Evolutionary conservation across 2,888 invertebrate species (phyloP).

Genomic region (Xanthia togata): DNA sequence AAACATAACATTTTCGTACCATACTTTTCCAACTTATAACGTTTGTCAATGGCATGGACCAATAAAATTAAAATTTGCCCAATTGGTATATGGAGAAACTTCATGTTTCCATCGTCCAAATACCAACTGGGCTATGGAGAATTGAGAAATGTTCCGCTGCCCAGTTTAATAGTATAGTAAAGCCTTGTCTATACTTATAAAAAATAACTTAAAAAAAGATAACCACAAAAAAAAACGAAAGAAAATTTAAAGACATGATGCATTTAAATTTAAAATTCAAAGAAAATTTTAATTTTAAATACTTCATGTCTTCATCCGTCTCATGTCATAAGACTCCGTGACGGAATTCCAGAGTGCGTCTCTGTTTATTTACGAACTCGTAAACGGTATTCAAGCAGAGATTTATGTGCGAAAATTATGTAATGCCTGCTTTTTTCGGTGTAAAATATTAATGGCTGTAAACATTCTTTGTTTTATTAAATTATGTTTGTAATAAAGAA

Average conservation of each 20-base stretch:
- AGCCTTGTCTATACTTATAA: no score
- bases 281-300: neutral
- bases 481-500: neutral
- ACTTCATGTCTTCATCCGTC: slow-evolving; percentile 13
- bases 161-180: no score
- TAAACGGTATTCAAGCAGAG: slow-evolving; percentile 29
- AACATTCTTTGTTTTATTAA: slow-evolving; percentile 33
- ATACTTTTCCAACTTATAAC: neutral
- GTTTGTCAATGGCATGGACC: neutral
- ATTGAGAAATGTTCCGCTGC: no score
- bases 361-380: slow-evolving; percentile 44
- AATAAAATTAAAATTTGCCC: no score
- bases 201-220: no score
- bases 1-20: neutral
- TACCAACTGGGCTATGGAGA: no score
- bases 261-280: no score
- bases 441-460: slow-evolving; percentile 3
- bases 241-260: neutral
- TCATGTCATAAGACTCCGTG: slow-evolving; percentile 49
- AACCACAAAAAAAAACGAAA: neutral
- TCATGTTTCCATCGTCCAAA: no score
- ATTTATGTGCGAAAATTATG: slow-evolving; percentile 53
- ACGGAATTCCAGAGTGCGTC: slow-evolving; percentile 26
- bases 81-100: no score
- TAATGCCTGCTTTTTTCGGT: slow-evolving; percentile 36